These are phyloP conservation scores for Periophthalmus modestus DNA, from an alignment of 2,113 vertebrate species.

Conservation along the genomic window DNA sequence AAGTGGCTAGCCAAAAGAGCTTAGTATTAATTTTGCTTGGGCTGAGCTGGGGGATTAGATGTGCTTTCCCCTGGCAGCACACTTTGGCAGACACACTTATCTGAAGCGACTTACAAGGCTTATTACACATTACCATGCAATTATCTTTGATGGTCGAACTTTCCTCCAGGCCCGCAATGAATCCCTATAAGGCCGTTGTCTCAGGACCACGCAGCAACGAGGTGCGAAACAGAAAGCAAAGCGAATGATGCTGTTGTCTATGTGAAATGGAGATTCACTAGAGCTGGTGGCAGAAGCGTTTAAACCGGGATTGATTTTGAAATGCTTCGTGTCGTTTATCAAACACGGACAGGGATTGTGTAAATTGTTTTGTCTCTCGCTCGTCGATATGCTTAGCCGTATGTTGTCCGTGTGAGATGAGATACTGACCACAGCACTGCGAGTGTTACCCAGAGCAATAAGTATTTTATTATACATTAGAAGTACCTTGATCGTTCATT, in stretches of 20 bases:
- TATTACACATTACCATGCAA: constrained; percentile 76
- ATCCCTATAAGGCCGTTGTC: constrained; percentile 54
- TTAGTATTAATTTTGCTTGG: constrained; percentile 62
- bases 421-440: constrained; percentile 2
- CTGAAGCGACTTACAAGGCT: constrained; percentile 69
- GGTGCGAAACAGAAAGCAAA: constrained; percentile 30
- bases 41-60: constrained; percentile 63
- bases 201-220: constrained; percentile 53
- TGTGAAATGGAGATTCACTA: constrained; percentile 44
- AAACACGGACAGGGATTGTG: constrained; percentile 38
- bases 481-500: not conserved
- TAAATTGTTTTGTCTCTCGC: constrained; percentile 41
- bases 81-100: constrained; percentile 69
- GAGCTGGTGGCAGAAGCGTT: constrained; percentile 30
- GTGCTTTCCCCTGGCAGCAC: constrained; percentile 62
- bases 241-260: constrained; percentile 49
- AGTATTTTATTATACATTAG: not conserved
- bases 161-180: constrained; percentile 53
- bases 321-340: constrained; percentile 45
- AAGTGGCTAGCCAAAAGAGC: constrained; percentile 56
- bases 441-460: not conserved
- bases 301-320: constrained; percentile 49
- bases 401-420: constrained; percentile 10
- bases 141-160: constrained; percentile 73
- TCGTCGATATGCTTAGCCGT: constrained; percentile 30